Conservation (phyloP, 1,140 invertebrate genomes). For the Bombus pyrosoma region DNA sequence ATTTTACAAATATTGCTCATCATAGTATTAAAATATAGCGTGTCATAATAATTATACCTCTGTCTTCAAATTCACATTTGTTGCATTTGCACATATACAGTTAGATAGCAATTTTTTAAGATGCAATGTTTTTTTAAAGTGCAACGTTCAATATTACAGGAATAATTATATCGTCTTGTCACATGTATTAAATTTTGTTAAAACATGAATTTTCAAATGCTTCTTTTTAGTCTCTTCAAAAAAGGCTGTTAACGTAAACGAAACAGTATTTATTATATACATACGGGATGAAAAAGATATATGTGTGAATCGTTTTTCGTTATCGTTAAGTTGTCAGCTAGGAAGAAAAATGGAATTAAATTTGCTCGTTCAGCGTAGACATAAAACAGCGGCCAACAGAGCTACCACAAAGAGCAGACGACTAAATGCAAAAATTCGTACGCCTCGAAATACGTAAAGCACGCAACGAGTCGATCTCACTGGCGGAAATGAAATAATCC, state of each 20-base stretch:
- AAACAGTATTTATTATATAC: not conserved
- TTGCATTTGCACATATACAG: too few species aligned
- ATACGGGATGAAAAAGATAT: not conserved
- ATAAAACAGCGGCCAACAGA: not conserved
- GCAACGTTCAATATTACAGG: too few species aligned
- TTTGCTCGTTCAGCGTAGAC: not conserved
- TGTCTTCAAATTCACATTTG: not conserved
- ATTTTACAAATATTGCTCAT: too few species aligned
- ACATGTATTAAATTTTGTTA: too few species aligned
- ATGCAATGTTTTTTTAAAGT: too few species aligned
- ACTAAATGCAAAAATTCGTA: conserved; percentile 18
- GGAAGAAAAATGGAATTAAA: conserved; percentile 5
- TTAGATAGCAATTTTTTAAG: too few species aligned
- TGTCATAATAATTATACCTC: not conserved
- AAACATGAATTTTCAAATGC: not conserved
- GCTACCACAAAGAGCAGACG: not conserved
- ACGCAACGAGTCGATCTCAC: not conserved
- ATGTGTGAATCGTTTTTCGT: not conserved
- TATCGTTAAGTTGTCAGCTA: too few species aligned
- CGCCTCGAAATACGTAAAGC: not conserved
- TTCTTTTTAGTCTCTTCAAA: not conserved
- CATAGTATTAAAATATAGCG: too few species aligned
- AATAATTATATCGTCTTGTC: too few species aligned
- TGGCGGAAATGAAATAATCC: conserved; percentile 28
- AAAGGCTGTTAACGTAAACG: not conserved